These are phyloP conservation scores for Bambusicola thoracicus DNA, from an alignment of 2,113 vertebrate species.

Conservation along the genomic window DNA sequence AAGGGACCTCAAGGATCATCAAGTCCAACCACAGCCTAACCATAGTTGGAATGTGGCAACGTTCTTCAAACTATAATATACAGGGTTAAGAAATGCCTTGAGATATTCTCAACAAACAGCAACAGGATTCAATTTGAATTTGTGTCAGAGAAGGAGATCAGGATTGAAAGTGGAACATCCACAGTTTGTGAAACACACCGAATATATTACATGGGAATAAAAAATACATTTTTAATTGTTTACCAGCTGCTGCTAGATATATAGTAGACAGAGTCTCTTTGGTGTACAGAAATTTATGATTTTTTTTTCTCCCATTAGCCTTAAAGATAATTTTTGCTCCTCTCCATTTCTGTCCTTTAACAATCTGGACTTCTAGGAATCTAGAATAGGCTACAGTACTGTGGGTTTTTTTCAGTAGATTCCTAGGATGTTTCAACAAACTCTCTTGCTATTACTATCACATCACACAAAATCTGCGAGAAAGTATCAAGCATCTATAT, in stretches of 20 bases:
- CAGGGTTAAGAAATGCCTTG: conserved; percentile 17
- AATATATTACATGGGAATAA: not conserved
- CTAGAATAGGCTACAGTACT: not conserved
- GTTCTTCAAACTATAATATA: conserved; percentile 12
- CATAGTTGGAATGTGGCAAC: not conserved
- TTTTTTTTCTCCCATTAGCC: not conserved
- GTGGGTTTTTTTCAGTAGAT: not conserved
- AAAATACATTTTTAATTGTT: not conserved
- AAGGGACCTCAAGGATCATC: too few relatives aligned
- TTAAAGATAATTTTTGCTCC: not conserved
- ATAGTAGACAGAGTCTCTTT: not conserved
- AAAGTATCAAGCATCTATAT: not conserved
- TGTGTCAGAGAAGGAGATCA: not conserved
- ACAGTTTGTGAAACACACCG: conserved; percentile 15
- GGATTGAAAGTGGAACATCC: conserved; percentile 15
- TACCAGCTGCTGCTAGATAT: not conserved
- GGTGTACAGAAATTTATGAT: not conserved
- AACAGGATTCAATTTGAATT: conserved; percentile 43
- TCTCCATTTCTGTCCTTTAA: not conserved
- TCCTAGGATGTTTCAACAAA: not conserved
- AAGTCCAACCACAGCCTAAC: too few relatives aligned
- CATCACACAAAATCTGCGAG: not conserved
- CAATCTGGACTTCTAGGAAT: not conserved
- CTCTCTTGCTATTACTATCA: not conserved
- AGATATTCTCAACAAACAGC: not conserved